These are phyloP conservation scores for Melipona bicolor DNA, from an alignment of 2,888 invertebrate genomes.

Conservation along the genomic window DNA sequence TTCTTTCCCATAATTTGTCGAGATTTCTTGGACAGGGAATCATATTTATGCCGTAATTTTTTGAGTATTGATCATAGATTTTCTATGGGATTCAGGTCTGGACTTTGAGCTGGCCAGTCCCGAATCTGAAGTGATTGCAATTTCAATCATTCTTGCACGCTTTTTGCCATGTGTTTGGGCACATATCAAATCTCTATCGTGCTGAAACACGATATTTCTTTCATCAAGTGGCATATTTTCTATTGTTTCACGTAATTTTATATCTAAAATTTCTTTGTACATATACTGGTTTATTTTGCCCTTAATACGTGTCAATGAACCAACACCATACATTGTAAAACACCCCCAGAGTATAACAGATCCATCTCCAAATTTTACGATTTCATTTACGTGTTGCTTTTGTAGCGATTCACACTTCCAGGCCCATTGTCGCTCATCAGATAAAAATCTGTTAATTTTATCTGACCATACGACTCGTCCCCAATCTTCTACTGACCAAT, in stretches of 20 bases:
- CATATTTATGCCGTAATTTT: too few species aligned
- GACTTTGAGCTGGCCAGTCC: not conserved
- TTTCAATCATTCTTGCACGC: not conserved
- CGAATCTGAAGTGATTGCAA: not conserved
- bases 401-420: too few species aligned
- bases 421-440: too few species aligned
- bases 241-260: not conserved
- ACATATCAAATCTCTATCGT: not conserved
- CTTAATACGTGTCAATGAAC: too few species aligned
- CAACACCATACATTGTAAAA: too few species aligned
- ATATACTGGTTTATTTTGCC: not conserved
- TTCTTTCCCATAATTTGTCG: too few species aligned
- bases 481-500: not conserved
- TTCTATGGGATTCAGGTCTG: not conserved
- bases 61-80: not conserved
- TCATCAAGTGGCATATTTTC: not conserved
- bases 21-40: too few species aligned
- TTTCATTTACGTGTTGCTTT: too few species aligned
- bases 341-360: too few species aligned
- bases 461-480: not conserved
- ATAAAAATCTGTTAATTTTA: not conserved
- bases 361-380: too few species aligned
- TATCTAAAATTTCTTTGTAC: not conserved
- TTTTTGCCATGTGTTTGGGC: constrained; percentile 8
- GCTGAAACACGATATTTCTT: not conserved